These are phyloP conservation scores for Masticophis lateralis DNA, from an alignment of 2,797 vertebrate species.

Conservation along the genomic window DNA sequence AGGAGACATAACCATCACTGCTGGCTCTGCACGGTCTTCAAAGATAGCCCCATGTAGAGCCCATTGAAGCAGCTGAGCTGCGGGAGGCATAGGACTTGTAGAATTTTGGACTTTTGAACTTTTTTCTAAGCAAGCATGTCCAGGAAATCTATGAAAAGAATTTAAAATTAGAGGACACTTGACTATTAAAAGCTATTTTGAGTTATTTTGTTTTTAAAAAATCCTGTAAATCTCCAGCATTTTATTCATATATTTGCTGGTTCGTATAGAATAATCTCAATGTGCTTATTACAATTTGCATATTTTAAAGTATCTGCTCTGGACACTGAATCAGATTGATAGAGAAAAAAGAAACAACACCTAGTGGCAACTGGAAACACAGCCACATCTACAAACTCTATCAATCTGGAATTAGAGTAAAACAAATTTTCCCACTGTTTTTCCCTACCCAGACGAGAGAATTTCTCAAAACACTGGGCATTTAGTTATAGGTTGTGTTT, in stretches of 20 bases:
- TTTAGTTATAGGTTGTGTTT: background rate
- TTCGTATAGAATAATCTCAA: background rate
- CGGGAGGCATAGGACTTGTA: background rate
- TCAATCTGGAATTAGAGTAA: background rate
- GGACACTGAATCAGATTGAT: background rate
- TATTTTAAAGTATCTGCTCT: background rate
- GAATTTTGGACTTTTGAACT: background rate
- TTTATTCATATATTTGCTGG: background rate
- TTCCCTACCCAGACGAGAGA: background rate
- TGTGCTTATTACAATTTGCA: background rate
- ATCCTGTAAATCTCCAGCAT: background rate
- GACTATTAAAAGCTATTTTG: background rate
- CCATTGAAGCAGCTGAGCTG: background rate
- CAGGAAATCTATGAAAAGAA: background rate
- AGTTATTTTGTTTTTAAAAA: background rate
- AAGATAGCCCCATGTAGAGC: background rate
- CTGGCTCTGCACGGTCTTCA: background rate
- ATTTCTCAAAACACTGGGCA: background rate
- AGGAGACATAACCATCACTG: background rate
- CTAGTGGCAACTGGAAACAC: background rate
- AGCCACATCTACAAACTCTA: background rate
- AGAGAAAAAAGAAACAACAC: background rate
- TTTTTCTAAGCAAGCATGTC: background rate
- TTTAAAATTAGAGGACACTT: background rate
- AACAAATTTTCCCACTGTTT: background rate